phyloP scores from a whole-genome alignment of 2,888 invertebrate genomes.

The Meloe dianella region DNA sequence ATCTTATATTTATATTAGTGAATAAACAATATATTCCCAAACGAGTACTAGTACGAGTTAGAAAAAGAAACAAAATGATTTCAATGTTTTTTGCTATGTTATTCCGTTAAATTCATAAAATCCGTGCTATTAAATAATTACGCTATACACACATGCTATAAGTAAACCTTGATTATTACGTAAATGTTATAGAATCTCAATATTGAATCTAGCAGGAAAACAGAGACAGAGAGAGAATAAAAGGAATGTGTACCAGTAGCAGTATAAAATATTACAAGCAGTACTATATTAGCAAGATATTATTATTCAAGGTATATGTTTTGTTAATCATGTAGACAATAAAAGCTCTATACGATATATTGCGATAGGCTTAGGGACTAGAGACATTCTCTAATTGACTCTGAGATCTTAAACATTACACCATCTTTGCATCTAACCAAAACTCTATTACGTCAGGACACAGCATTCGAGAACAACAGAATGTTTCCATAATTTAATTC shows the following conservation, averaged over 20 bases:
- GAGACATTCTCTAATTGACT: slow-evolving; percentile 40
- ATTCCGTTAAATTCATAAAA: not conserved
- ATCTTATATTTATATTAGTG: not conserved
- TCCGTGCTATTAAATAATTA: not conserved
- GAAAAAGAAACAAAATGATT: not conserved
- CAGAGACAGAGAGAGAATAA: not conserved
- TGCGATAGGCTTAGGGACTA: slow-evolving; percentile 34
- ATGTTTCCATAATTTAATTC: slow-evolving; percentile 26
- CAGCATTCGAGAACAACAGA: slow-evolving; percentile 21
- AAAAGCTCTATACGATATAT: slow-evolving; percentile 33
- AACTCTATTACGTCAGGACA: not conserved
- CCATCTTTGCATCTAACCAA: slow-evolving; percentile 10
- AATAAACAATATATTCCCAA: not conserved
- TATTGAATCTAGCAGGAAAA: not conserved
- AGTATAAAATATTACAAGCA: not conserved
- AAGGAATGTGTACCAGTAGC: not conserved
- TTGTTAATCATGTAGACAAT: slow-evolving; percentile 32
- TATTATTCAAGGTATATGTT: slow-evolving; percentile 19
- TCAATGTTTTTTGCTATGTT: not conserved
- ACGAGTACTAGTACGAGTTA: no score
- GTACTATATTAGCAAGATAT: not conserved
- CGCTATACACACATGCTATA: not conserved
- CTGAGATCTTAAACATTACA: slow-evolving; percentile 39
- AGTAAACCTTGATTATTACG: not conserved
- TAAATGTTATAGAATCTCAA: not conserved